Evolutionary conservation across 2,797 vertebrate species (phyloP).

Genomic region (Alosa sapidissima): DNA sequence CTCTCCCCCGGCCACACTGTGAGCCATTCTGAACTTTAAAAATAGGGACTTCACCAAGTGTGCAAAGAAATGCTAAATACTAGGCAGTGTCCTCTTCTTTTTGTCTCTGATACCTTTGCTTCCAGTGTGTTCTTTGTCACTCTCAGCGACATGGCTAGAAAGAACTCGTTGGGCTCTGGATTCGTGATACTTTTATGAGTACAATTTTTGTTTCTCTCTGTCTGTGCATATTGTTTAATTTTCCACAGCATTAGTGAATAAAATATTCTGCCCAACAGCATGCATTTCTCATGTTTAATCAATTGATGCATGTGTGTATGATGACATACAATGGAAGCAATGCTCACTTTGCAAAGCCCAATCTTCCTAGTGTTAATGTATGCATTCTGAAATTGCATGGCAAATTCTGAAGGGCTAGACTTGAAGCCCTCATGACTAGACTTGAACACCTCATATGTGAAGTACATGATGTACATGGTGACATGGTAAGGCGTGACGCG

Average conservation of each 20-base stretch:
- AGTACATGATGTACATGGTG: not conserved
- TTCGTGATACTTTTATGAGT: not conserved
- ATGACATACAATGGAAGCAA: not conserved
- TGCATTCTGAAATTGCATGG: not conserved
- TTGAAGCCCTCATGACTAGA: not conserved
- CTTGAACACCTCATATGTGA: not conserved
- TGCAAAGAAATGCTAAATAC: slow-evolving; percentile 67
- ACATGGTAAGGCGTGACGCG: not conserved
- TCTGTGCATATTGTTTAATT: not conserved
- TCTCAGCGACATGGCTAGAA: not conserved
- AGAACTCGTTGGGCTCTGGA: not conserved
- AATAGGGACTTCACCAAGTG: slow-evolving; percentile 63
- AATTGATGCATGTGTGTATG: slow-evolving; percentile 62
- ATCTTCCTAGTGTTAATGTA: not conserved
- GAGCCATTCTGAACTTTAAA: slow-evolving; percentile 71
- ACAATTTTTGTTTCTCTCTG: not conserved
- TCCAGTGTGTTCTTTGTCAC: not conserved
- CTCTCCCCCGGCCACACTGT: slow-evolving; percentile 67
- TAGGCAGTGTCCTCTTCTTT: slow-evolving; percentile 62
- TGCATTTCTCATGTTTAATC: slow-evolving; percentile 64
- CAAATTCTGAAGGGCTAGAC: not conserved
- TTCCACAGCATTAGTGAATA: not conserved
- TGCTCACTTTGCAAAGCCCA: slow-evolving; percentile 3
- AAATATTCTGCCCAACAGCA: slow-evolving; percentile 24
- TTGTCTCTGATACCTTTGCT: not conserved